Evolutionary conservation across 2,113 vertebrate genomes (phyloP), one percentile per base, ranked within the genome.

Genomic region (Passer domesticus): DNA sequence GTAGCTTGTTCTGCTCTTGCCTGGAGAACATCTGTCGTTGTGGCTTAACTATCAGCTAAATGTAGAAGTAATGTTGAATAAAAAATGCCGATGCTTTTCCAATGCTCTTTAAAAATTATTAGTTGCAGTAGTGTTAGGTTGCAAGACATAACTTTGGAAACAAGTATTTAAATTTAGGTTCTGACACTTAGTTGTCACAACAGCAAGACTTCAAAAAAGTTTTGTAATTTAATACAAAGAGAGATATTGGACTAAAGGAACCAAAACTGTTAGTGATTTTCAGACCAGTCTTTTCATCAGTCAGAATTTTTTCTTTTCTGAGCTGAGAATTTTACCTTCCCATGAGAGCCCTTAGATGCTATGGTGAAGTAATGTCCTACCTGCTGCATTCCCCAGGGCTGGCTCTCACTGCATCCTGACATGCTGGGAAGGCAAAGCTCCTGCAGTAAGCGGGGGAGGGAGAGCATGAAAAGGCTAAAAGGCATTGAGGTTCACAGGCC

Each of bases 21-120:
- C 97, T 96, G 89, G 62, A 92, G 92, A 98, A 96, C 98, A 98
- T 98, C 97, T 98, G 97, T 97, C 94, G 11, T 98, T 97, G 93
- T 90, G 97, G 94, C 98, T 98, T 97, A 98, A 89, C 96, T 95
- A 95, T 88, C 49, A 28, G 93, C 98, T 98, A 98, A 98, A 98
- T 98, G 98, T 98, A 98, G 98, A 98, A 88, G 78, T 97, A 96
- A 97, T 96, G 97, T 98, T 83, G 96, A 98, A 94, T 97, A 88
- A 85, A 90, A 97, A 95, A 97, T 97, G 96, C 95, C 97, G 95
- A 92, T 68, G n/a, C 87, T 92, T 92, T 93, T 67, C 92, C 83
- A 56, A 64, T 25, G 14, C 91, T 92, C 90, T 96, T 93, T 90
- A 78, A 87, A 95, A 95, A 79, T 91, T 53, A 80, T 75, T 96